phyloP scores from a whole-genome alignment of 2,797 vertebrate genomes.

The Spea hammondii region DNA sequence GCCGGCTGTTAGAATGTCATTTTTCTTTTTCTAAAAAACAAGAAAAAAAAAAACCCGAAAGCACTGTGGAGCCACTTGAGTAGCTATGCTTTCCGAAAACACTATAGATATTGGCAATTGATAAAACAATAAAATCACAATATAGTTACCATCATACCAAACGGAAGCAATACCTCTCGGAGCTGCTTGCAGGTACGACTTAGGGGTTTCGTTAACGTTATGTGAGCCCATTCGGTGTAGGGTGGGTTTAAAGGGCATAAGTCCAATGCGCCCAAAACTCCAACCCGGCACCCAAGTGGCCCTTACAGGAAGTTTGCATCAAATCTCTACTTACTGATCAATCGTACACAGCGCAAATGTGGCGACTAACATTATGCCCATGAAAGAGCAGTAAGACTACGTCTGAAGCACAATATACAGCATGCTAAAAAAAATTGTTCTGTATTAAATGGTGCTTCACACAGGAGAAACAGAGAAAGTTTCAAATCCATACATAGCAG shows the following conservation, averaged over 20 bases:
- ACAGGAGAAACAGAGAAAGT: slow-evolving; percentile 70
- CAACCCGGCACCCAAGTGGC: slow-evolving; percentile 38
- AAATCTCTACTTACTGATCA: slow-evolving; percentile 68
- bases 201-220: slow-evolving; percentile 59
- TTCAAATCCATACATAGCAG: slow-evolving; percentile 75
- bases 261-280: not conserved
- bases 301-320: slow-evolving; percentile 62
- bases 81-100: slow-evolving; percentile 80
- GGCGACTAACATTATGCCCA: slow-evolving; percentile 61
- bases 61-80: slow-evolving; percentile 75
- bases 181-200: slow-evolving; percentile 70
- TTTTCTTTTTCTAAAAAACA: slow-evolving; percentile 54
- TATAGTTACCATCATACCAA: slow-evolving; percentile 79
- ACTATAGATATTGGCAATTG: slow-evolving; percentile 78
- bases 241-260: slow-evolving; percentile 5
- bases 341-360: slow-evolving; percentile 73
- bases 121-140: slow-evolving; percentile 87
- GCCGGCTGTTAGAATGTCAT: slow-evolving; percentile 61
- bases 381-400: slow-evolving; percentile 69
- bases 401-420: slow-evolving; percentile 70
- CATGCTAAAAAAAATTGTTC: slow-evolving; percentile 61
- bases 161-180: slow-evolving; percentile 64
- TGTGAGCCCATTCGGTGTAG: slow-evolving; percentile 54
- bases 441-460: slow-evolving; percentile 75
- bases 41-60: slow-evolving; percentile 60